Evolutionary conservation across 1,140 invertebrate genomes (phyloP), one percentile per base, ranked within the genome.

Genomic region (Drosophila bocki): DNA sequence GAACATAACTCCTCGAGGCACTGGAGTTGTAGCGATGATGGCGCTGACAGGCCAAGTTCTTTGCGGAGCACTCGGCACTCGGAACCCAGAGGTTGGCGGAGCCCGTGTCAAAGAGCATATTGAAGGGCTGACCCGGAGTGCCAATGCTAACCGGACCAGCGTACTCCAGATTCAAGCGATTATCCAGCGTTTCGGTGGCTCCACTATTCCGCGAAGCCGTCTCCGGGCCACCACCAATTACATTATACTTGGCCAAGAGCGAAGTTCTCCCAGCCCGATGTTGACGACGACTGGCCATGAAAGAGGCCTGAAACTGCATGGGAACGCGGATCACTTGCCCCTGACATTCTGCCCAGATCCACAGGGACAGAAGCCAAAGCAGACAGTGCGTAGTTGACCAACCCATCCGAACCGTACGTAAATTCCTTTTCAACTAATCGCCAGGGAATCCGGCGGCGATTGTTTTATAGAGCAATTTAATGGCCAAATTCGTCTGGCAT

Each of bases 91-190:
- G 53, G 58, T 83, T 78, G 13, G 80, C 69, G 0, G 80, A 83
- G 4, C 80, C 80, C 3, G 76, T 82, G 32, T 79, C 80, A 13
- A 84, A 82, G 3, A 84, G 51, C 63, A 83, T 82, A 17, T 68
- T 68, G 33, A 85, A 85, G 0, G 93, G 93, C 94, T 99, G 98
- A 37, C 96, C 95, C 35, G 99, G 99, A 47, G 95, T 96, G 67
- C 98, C 99, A 93, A 99, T 98, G 0, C 94, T 93, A 76, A 99
- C 99, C 1, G 94, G 95, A n/a, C 99, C 99, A 94, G 75, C 75
- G 39, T 79, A 79, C 50, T 78, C 75, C n/a, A 79, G 29, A 12
- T 79, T 79, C 41, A 72, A 26, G 9, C 75, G 65, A 33, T 79
- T 79, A 22, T 78, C 48, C 37, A 79, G 35, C 6, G 58, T 56